A percentile compares a stretch with the other conserved stretches of the same genome.
Conservation (phyloP, 2,888 invertebrate genomes). For the Oscheius sp. region DNA sequence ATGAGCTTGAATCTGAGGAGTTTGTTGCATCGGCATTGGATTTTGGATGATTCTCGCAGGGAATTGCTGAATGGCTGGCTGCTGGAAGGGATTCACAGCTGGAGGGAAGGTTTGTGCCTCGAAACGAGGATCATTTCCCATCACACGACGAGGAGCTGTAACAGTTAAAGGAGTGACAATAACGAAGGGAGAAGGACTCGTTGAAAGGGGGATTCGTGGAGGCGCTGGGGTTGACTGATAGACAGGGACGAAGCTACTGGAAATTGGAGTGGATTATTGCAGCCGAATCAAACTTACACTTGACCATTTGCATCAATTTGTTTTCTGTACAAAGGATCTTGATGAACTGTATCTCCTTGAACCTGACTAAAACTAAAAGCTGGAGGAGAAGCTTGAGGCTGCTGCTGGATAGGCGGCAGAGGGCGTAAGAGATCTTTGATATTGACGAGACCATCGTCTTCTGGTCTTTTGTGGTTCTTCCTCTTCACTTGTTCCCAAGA, state of each 20-base stretch:
- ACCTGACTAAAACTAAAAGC: not conserved
- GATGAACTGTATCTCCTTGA: not conserved
- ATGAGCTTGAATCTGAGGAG: not conserved
- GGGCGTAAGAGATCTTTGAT: slow-evolving; percentile 9
- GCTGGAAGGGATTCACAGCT: slow-evolving; percentile 22
- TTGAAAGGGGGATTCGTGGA: not conserved
- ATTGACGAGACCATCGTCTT: slow-evolving; percentile 15
- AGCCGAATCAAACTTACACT: slow-evolving; percentile 12
- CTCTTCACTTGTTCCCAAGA: slow-evolving; percentile 21
- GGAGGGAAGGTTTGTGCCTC: slow-evolving; percentile 31
- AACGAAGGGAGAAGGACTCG: not conserved
- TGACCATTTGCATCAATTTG: slow-evolving; percentile 9
- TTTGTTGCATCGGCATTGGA: too few relatives aligned
- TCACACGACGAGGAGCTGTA: not conserved
- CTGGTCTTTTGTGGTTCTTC: slow-evolving; percentile 7
- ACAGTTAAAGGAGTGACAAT: not conserved
- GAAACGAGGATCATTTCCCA: not conserved
- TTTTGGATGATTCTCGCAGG: not conserved
- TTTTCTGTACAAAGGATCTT: slow-evolving; percentile 9
- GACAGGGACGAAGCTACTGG: slow-evolving; percentile 16
- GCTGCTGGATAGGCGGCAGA: not conserved
- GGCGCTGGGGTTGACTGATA: not conserved
- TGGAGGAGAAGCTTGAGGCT: not conserved
- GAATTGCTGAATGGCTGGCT: not conserved
- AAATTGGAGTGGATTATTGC: not conserved